Base-by-base conservation (phyloP, 1,140 invertebrate species). In the Drosophila kepulauana region DNA sequence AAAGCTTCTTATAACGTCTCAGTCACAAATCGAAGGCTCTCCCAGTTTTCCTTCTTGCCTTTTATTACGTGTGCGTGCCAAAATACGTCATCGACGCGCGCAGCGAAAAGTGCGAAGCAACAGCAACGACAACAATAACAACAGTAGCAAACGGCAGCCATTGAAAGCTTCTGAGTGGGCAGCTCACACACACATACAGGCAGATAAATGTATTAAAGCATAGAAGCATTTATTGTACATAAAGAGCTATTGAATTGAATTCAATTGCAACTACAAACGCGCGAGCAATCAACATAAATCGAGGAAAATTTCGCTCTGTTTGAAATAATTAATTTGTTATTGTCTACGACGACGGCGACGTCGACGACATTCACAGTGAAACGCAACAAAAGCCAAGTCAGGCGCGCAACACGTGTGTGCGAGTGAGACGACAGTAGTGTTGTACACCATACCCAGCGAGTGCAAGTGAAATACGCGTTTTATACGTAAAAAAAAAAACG, bases 71-170 rank as follows among this genome's bases (percentile, higher is more conserved):
- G 81, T 78, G 80, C 80, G 75, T 82, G 75, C 75, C 75, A 70
- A 79, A 82, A 81, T 89, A 88, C 84, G 84, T 88, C 84, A 88
- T 89, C 85, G 85, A 88, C 80, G 80, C 85, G 85, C 84, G 84
- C 85, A 87, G 56, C 75, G 49, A 62, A 52, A 73, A 77, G 68
- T 69, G 58, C 51, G 51, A 49, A 67, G 43, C 28, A 69, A 46
- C 41, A 48, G n/a, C 57, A 51, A 45, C 16, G 58, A 58, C 20
- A 33, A 33, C 30, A 54, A 15, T 25, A 64, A 65, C 59, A 69
- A 61, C 56, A 75, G 68, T 20, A 68, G 16, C 13, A 43, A 56
- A 35, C 72, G 65, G 57, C 59, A 75, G 72, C 72, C 66, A 70
- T 75, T 75, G 54, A 75, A 71, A 71, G 67, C 73, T 59, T 64